Percentiles rank a stretch among this genome's conserved stretches.
These are phyloP conservation scores for Ochropacha duplaris DNA, from an alignment of 2,888 invertebrate species.

Conservation along the genomic window DNA sequence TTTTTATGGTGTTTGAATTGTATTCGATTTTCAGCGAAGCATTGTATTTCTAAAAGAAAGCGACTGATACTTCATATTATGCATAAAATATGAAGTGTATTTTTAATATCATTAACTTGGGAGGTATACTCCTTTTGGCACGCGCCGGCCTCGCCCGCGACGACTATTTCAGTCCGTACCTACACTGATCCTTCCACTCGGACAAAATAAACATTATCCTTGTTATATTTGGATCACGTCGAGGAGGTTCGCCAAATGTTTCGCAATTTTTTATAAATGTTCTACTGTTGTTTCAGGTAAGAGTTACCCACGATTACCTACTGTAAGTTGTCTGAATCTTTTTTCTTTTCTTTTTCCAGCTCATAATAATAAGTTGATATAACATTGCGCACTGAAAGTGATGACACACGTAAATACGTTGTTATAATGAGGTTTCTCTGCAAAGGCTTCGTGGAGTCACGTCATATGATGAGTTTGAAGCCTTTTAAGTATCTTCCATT, in stretches of 20 bases:
- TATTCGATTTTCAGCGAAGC: no score
- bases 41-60: no score
- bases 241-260: slow-evolving; percentile 43
- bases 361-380: background rate
- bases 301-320: slow-evolving; percentile 17
- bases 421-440: background rate
- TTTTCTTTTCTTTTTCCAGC: no score
- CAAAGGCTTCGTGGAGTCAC: background rate
- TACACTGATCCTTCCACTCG: slow-evolving; percentile 46
- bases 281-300: slow-evolving; percentile 60
- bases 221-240: slow-evolving; percentile 35
- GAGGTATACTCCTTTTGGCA: background rate
- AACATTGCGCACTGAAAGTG: slow-evolving; percentile 9
- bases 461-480: background rate
- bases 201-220: slow-evolving; percentile 35
- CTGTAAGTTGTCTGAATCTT: no score
- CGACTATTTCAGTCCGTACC: slow-evolving; percentile 56
- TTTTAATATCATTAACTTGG: background rate
- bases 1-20: no score
- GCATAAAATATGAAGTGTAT: no score
- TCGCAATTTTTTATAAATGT: slow-evolving; percentile 14
- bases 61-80: no score
- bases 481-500: background rate
- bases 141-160: slow-evolving; percentile 32
- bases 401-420: background rate